Conservation (phyloP, 2,888 invertebrate species). For the Hyalella azteca region DNA sequence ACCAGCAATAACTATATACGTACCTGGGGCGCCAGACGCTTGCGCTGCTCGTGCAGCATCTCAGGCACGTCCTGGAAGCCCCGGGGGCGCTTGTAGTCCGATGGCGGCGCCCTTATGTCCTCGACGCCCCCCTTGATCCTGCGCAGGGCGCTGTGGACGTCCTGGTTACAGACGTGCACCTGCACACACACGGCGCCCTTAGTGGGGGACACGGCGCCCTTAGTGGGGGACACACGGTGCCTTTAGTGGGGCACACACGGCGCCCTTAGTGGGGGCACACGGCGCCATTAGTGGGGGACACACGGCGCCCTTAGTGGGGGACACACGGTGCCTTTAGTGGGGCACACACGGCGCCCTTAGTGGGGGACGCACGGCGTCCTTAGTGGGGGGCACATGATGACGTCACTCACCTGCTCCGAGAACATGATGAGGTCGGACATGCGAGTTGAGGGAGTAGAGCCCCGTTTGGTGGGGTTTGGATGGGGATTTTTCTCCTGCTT, state of each 20-base stretch:
- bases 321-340: neutral
- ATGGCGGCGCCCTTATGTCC: slow-evolving; percentile 68
- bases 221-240: too few species aligned
- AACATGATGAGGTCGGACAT: slow-evolving; percentile 59
- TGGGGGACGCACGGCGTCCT: too few species aligned
- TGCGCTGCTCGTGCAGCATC: slow-evolving; percentile 61
- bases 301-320: too few species aligned
- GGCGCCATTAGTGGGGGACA: too few species aligned
- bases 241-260: neutral
- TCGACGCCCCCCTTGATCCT: slow-evolving; percentile 70
- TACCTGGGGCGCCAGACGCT: slow-evolving; percentile 43
- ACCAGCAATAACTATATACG: neutral
- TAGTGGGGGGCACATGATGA: too few species aligned
- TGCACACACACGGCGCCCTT: slow-evolving; percentile 61
- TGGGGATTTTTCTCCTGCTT: slow-evolving; percentile 59
- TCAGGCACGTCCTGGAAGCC: slow-evolving; percentile 71
- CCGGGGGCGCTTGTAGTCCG: slow-evolving; percentile 70
- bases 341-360: neutral
- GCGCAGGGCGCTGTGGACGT: slow-evolving; percentile 71
- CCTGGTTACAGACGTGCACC: slow-evolving; percentile 74
- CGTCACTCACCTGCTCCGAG: slow-evolving; percentile 40
- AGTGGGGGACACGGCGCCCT: too few species aligned
- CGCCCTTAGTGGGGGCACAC: too few species aligned
- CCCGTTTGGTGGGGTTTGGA: neutral
- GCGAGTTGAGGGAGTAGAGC: slow-evolving; percentile 36